Evolutionary conservation across 1,140 invertebrate genomes (phyloP).

Genomic region (Drosophila punjabiensis): DNA sequence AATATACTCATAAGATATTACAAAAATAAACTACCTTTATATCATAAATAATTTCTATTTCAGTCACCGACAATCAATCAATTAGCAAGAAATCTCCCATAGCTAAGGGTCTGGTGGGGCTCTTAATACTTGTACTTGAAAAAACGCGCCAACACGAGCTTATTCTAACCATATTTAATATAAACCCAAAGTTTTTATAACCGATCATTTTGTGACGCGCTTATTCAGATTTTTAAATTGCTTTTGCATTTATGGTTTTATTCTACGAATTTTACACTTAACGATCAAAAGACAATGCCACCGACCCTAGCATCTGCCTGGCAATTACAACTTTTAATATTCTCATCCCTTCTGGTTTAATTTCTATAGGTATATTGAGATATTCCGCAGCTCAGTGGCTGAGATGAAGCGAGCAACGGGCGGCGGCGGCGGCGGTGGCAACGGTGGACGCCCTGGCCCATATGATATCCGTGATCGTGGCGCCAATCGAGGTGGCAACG

Average conservation of each 20-base stretch:
- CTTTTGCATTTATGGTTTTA: slow-evolving; percentile 50
- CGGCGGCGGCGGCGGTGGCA: slow-evolving; percentile 83
- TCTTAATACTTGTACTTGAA: slow-evolving; percentile 46
- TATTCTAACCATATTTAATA: slow-evolving; percentile 27
- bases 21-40: slow-evolving; percentile 15
- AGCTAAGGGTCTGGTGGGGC: slow-evolving; percentile 81
- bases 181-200: slow-evolving; percentile 36
- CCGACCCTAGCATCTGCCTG: slow-evolving; percentile 56
- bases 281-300: slow-evolving; percentile 38
- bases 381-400: slow-evolving; percentile 94
- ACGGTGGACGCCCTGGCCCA: slow-evolving; percentile 85
- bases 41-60: slow-evolving; percentile 64
- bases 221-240: slow-evolving; percentile 22
- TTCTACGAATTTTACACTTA: slow-evolving; percentile 50
- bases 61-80: slow-evolving; percentile 58
- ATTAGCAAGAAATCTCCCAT: slow-evolving; percentile 51
- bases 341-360: slow-evolving; percentile 34
- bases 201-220: slow-evolving; percentile 9
- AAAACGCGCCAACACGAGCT: slow-evolving; percentile 21
- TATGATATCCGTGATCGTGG: slow-evolving; percentile 83
- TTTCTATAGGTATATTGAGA: slow-evolving; percentile 94
- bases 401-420: slow-evolving; percentile 90
- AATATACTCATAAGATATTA: slow-evolving; percentile 39
- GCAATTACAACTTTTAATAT: slow-evolving; percentile 4
- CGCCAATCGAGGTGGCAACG: slow-evolving; percentile 86